Conservation (phyloP, 2,113 vertebrate genomes). For the Nesoenas mayeri region DNA sequence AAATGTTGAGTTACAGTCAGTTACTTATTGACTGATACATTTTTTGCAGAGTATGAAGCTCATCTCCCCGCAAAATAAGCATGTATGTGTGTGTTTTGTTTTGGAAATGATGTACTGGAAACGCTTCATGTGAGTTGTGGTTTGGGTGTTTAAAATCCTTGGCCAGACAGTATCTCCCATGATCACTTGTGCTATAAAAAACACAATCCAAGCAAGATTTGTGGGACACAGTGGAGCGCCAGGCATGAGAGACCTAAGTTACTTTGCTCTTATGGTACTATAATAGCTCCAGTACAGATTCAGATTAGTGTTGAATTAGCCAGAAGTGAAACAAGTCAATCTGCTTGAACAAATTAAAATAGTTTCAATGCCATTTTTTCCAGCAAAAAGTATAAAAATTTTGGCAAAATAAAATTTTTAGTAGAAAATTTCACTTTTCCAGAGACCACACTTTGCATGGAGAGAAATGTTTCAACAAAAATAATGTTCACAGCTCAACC, state of each 20-base stretch:
- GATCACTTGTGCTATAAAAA: neutral
- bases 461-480: neutral
- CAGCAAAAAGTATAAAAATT: neutral
- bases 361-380: neutral
- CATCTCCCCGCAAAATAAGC: neutral
- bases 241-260: neutral
- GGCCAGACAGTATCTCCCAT: neutral
- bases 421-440: neutral
- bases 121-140: neutral
- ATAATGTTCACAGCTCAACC: neutral
- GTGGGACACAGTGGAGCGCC: neutral
- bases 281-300: neutral
- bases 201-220: neutral
- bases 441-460: accelerated
- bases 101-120: slow-evolving; percentile 25
- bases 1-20: neutral
- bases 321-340: neutral
- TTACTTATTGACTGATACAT: neutral
- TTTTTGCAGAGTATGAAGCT: neutral
- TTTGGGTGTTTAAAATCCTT: slow-evolving; percentile 2
- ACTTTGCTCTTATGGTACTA: neutral
- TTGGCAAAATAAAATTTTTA: neutral
- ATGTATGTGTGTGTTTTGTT: neutral
- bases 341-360: neutral
- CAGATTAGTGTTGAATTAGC: neutral